These are phyloP conservation scores for Cryptocephalus primarius DNA, from an alignment of 2,888 invertebrate species.

Conservation along the genomic window DNA sequence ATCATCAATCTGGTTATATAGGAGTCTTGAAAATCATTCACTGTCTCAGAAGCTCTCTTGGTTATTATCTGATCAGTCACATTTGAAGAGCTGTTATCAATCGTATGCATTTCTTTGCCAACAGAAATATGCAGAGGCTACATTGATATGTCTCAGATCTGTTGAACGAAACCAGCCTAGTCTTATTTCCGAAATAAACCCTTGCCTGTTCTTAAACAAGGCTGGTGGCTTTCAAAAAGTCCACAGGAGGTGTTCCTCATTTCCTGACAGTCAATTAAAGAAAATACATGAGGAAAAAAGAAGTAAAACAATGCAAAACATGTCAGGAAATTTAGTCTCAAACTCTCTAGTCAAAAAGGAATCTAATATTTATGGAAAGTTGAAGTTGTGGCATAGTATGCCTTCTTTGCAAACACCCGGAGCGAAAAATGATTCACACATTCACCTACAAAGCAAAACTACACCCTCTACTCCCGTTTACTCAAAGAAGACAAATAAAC, in stretches of 20 bases:
- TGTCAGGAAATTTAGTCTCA: conserved; percentile 4
- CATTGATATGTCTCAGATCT: conserved; percentile 51
- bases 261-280: conserved; percentile 37
- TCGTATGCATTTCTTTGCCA: conserved; percentile 49
- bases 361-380: conserved; percentile 23
- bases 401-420: conserved; percentile 28
- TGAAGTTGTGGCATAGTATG: conserved; percentile 37
- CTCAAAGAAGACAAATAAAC: conserved; percentile 20
- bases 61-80: conserved; percentile 50
- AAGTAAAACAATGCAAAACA: conserved; percentile 8
- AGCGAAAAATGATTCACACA: conserved; percentile 14
- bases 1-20: conserved; percentile 43
- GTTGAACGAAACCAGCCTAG: conserved; percentile 52
- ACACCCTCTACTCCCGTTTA: conserved; percentile 32
- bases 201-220: conserved; percentile 36
- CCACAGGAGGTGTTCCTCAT: conserved; percentile 46
- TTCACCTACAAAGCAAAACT: conserved; percentile 26
- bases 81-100: conserved; percentile 47
- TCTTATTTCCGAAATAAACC: conserved; percentile 51
- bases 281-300: conserved; percentile 15
- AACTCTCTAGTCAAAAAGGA: conserved; percentile 3
- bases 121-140: conserved; percentile 47
- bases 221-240: conserved; percentile 34
- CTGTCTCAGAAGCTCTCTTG: conserved; percentile 49
- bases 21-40: conserved; percentile 45